phyloP scores from a whole-genome alignment of 2,888 invertebrate genomes.

The Pseudeuparius sepicola region DNA sequence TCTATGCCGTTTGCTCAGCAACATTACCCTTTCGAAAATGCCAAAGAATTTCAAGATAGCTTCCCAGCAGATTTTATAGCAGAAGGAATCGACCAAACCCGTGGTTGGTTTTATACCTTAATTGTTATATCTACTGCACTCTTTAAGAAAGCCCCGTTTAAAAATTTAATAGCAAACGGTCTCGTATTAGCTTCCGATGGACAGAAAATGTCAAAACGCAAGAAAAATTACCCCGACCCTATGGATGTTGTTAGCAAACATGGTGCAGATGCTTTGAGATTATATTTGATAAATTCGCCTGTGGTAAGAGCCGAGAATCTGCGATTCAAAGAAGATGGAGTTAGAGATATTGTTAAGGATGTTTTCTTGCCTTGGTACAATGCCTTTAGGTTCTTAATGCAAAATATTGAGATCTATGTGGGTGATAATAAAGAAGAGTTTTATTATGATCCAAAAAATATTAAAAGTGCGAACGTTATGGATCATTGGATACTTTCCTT shows the following conservation, averaged over 20 bases:
- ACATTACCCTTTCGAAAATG: conserved; percentile 93
- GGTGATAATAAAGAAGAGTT: conserved; percentile 44
- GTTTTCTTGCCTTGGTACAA: conserved; percentile 97
- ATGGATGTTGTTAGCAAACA: conserved; percentile 81
- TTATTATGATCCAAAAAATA: conserved; percentile 34
- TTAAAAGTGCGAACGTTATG: conserved; percentile 65
- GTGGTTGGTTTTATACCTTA: conserved; percentile 99
- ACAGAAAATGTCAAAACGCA: conserved; percentile 98
- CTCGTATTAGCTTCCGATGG: conserved; percentile 94
- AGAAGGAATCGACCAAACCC: conserved; percentile 96
- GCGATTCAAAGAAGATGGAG: conserved; percentile 94
- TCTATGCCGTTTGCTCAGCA: conserved; percentile 98
- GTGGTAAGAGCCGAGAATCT: conserved; percentile 96
- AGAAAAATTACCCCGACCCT: conserved; percentile 98
- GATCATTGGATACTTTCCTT: conserved; percentile 96
- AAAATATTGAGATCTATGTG: conserved; percentile 78
- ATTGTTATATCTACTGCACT: conserved; percentile 92
- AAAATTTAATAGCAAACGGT: conserved; percentile 95
- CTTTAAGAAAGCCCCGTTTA: conserved; percentile 94
- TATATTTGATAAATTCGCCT: conserved; percentile 96
- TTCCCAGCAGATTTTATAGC: conserved; percentile 99
- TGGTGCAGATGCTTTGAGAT: conserved; percentile 91
- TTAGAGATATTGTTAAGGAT: conserved; percentile 91
- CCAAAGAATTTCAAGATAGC: conserved; percentile 74
- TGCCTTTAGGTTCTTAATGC: conserved; percentile 85